Base-by-base conservation (phyloP, 2,888 invertebrate species). In the Spicauda simplicius region DNA sequence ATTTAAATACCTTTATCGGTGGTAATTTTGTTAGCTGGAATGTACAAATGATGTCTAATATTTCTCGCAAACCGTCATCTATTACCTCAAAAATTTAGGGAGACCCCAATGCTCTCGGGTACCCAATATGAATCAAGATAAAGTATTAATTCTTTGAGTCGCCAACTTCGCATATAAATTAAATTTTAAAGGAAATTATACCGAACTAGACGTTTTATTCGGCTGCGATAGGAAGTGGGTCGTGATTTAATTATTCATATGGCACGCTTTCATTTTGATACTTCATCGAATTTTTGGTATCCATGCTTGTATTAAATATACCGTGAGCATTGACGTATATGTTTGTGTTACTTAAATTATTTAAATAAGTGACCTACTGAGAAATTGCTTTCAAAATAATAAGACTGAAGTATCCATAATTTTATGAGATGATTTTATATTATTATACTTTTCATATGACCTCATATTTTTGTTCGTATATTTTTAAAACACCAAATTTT, bases 161-260 rank as follows among this genome's bases (percentile, higher is more conserved):
- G 81, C 83, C 79, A 86, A 86, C 85, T 85, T 84, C 76, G 81
- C 79, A 82, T 79, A 79, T 83, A 84, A 81, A 84, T 88, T 84
- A 83, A 82, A 81, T 79, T 83, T 83, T 82, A 78, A 84, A 79
- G 78, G 77, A 80, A 83, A 79, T 82, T 82, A 74, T 73, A 79
- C 74, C 71, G 72, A 72, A 66, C 72, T 76, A 73, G 77, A 74
- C 74, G 75, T 77, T 80, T 77, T 78, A 78, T 77, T 78, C 76
- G 71, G 70, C 67, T 66, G 72, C 71, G 72, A 66, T 72, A 69
- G 72, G 63, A 70, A 75, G 73, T 74, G 68, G 74, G 73, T 57
- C 71, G 64, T 68, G 65, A 63, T 70, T 76, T 72, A 73, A 75
- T 77, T 70, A 74, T 71, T 76, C 72, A 70, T 74, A 62, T 59